Base-by-base conservation (phyloP, 1,140 invertebrate species). In the Nymphalis io region DNA sequence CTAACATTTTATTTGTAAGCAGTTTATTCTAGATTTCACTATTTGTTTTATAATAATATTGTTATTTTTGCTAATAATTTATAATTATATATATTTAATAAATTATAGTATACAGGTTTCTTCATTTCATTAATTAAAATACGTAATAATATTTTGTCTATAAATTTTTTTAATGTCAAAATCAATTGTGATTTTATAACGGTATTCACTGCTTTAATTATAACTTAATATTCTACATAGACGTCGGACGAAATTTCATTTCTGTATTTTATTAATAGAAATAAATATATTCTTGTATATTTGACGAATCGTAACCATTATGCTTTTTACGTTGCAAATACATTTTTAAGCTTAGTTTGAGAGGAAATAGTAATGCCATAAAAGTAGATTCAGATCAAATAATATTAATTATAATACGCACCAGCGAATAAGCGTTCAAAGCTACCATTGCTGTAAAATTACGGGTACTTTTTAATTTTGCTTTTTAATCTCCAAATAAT, bases 281-380 rank as follows among this genome's bases (percentile, higher is more conserved):
- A 33, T 33, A 33, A 33, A 33, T 33, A 33, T 33, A n/a, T n/a
- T n/a, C n/a, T n/a, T 33, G 15, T n/a, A n/a, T 18, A n/a, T 46
- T n/a, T n/a, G 42, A 46, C n/a, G 42, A 46, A 18, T 46, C 42
- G 15, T 3, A 46, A 46, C 15, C 27, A 33, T 33, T 33, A 5
- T n/a, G 42, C 42, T 46, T 46, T 2, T 46, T 46, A 46, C 42
- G n/a, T 46, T 15, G 42, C 42, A 46, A n/a, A n/a, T 46, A 46
- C 42, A 46, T n/a, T n/a, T 46, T 46, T 46, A 46, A 15, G n/a
- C 42, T 46, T 46, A 46, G n/a, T 46, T 46, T 16, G 42, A 18
- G n/a, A n/a, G 42, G 42, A 46, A 46, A 8, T 15, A 46, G 42
- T n/a, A 16, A 46, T n/a, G 42, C 15, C n/a, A 15, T 46, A 42